Base-by-base conservation (phyloP, 1,140 invertebrate genomes). In the Bilobella aurantiaca region DNA sequence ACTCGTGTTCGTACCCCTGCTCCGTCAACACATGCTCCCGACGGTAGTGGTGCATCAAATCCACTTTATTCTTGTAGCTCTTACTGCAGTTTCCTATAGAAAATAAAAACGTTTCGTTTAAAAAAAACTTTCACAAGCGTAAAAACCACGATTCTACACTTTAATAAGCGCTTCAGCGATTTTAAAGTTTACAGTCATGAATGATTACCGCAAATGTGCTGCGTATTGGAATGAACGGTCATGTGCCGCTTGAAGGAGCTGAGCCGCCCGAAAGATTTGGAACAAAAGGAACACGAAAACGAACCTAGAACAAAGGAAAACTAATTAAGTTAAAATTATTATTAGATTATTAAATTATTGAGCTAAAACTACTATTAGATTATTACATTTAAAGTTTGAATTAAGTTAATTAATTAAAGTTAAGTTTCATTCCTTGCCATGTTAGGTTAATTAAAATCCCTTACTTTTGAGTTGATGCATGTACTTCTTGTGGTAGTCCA, bases 401-500 rank as follows among this genome's bases (percentile, higher is more conserved):
- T n/a, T n/a, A n/a, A n/a, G n/a, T n/a, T n/a, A n/a, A n/a, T n/a
- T n/a, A n/a, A n/a, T n/a, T n/a, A n/a, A n/a, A n/a, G n/a, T n/a
- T n/a, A n/a, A n/a, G n/a, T n/a, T n/a, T n/a, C n/a, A n/a, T n/a
- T n/a, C n/a, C n/a, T n/a, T n/a, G n/a, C n/a, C n/a, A n/a, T n/a
- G n/a, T n/a, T n/a, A n/a, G n/a, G n/a, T n/a, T n/a, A n/a, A n/a
- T n/a, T n/a, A n/a, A n/a, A n/a, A n/a, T n/a, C n/a, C 5, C 12
- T 8, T 53, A 53, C 49, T 53, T 53, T 14, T 8, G 49, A 53
- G 49, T 23, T 23, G 8, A 23, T 53, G 49, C 49, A 53, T 53
- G 49, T 53, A 53, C 25, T 53, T 53, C 5, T 18, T 8, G 49
- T 53, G 49, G 23, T 53, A 53, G 49, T 53, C 49, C 49, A 53